phyloP scores from a whole-genome alignment of 2,113 vertebrate species.

The Bos javanicus region DNA sequence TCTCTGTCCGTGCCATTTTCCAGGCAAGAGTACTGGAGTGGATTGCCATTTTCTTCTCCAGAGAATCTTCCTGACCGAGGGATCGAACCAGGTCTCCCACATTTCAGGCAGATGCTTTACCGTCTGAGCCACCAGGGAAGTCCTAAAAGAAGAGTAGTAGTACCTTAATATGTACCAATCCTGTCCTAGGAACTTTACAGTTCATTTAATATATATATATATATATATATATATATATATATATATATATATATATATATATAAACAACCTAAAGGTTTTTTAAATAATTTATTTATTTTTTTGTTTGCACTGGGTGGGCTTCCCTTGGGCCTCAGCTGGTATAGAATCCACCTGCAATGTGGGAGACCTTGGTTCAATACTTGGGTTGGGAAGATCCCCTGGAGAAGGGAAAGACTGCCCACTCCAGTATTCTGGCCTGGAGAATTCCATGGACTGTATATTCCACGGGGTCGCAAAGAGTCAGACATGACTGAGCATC shows the following conservation, averaged over 20 bases:
- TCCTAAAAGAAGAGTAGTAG: not conserved
- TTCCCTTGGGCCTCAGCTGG: not conserved
- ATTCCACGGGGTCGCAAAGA: not conserved
- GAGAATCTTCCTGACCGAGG: not conserved
- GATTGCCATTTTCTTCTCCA: not conserved
- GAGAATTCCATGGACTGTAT: not conserved
- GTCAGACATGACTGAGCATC: not conserved
- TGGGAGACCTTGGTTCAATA: not conserved
- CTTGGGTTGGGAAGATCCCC: not conserved
- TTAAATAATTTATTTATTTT: not conserved
- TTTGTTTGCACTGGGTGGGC: not conserved
- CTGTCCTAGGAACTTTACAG: not conserved
- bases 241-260: too few species aligned
- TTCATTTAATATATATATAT: not conserved
- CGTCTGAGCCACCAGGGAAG: fast-evolving
- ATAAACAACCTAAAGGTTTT: too few species aligned
- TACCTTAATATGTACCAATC: not conserved
- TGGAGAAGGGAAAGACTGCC: not conserved
- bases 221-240: too few species aligned
- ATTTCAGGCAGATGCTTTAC: not conserved
- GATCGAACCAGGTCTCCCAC: not conserved
- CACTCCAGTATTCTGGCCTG: not conserved
- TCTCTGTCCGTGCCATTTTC: not conserved
- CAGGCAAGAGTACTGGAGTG: not conserved
- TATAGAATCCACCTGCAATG: not conserved